These are phyloP conservation scores for Xylota sylvarum DNA, from an alignment of 2,888 invertebrate species.

Conservation along the genomic window DNA sequence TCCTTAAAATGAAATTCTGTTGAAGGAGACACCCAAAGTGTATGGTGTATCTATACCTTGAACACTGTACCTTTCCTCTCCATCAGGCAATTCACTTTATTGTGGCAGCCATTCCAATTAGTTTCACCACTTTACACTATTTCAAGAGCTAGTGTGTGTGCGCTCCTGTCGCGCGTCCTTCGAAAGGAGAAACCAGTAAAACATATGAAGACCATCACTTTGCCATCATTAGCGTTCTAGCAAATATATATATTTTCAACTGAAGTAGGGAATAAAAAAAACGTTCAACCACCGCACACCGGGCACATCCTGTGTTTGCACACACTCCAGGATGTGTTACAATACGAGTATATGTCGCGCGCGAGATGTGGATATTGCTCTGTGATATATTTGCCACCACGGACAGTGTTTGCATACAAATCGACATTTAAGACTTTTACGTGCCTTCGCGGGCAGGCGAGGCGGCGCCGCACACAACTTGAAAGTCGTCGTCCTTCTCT, in stretches of 20 bases:
- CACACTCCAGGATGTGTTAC: constrained; percentile 47
- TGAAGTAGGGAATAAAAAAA: constrained; percentile 12
- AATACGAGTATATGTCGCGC: constrained; percentile 49
- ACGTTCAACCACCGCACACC: neutral
- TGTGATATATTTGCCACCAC: constrained; percentile 76
- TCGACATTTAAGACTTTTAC: constrained; percentile 76
- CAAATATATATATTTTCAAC: constrained; percentile 56
- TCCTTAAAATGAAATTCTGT: constrained; percentile 41
- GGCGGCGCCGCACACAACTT: neutral
- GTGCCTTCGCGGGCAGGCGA: constrained; percentile 39
- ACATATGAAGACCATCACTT: constrained; percentile 75
- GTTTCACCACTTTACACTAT: constrained; percentile 64
- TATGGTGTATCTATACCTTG: constrained; percentile 1
- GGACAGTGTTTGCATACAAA: constrained; percentile 76
- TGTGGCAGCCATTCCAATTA: constrained; percentile 70
- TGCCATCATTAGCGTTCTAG: constrained; percentile 73
- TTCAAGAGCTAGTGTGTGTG: no score
- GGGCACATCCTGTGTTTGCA: constrained; percentile 26
- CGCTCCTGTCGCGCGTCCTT: neutral
- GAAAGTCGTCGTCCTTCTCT: constrained; percentile 4
- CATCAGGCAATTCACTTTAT: constrained; percentile 68
- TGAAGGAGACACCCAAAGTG: neutral
- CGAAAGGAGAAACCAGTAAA: constrained; percentile 21
- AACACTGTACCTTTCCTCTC: constrained; percentile 24
- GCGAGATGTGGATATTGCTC: constrained; percentile 49